Percentiles rank a stretch among this genome's conserved stretches.
Evolutionary conservation across 37 sponge, comb jelly and placozoan species (phyloP).

Genomic region (Beroe ovata): DNA sequence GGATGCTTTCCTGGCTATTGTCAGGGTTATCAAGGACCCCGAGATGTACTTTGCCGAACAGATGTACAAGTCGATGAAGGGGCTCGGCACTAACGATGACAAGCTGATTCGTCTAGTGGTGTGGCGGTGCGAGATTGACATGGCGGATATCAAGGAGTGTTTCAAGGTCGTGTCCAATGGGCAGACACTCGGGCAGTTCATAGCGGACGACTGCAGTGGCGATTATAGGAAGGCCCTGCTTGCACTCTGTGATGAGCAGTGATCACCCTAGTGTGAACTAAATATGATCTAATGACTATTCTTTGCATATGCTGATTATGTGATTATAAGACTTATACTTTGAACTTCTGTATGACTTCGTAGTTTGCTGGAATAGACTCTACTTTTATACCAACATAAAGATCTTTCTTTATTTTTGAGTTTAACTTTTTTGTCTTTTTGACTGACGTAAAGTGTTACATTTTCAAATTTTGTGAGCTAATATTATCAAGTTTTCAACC

Average conservation of each 20-base stretch:
- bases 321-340: too few species aligned
- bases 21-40: constrained; percentile 35
- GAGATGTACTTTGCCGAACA: constrained; percentile 51
- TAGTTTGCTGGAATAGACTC: too few species aligned
- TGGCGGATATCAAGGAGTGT: constrained; percentile 42
- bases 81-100: constrained; percentile 40
- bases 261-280: neutral
- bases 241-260: neutral
- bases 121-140: constrained; percentile 53
- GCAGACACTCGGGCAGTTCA: neutral
- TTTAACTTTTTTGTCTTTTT: too few species aligned
- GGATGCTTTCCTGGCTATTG: constrained; percentile 32
- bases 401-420: too few species aligned
- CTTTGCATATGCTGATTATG: too few species aligned
- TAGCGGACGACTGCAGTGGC: constrained; percentile 54
- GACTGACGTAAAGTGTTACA: too few species aligned
- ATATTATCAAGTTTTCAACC: too few species aligned
- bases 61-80: constrained; percentile 66
- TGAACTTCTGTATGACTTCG: too few species aligned
- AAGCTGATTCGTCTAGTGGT: constrained; percentile 51
- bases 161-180: constrained; percentile 49
- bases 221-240: constrained; percentile 8
- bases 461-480: too few species aligned
- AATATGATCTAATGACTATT: too few species aligned
- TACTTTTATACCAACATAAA: too few species aligned